A percentile compares a stretch with the other conserved stretches of the same genome.
Evolutionary conservation across 2,888 invertebrate genomes (phyloP).

Genomic region (Clostera curtula): DNA sequence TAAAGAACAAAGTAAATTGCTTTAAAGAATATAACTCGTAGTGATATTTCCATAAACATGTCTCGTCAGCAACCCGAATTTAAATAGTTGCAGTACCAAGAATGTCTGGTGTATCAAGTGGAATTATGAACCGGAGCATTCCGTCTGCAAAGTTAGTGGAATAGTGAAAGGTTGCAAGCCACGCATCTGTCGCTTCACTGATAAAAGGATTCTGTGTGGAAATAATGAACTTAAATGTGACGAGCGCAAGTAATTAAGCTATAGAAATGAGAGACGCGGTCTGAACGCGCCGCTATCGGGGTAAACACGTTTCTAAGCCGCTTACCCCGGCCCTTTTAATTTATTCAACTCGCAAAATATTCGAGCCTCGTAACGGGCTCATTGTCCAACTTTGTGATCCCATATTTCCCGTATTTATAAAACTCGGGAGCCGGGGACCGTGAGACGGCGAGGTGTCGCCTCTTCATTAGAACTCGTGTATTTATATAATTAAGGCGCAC

Average conservation of each 20-base stretch:
- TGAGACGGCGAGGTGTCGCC: constrained; percentile 34
- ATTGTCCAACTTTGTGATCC: constrained; percentile 50
- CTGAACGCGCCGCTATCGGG: constrained; percentile 11
- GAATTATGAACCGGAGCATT: constrained; percentile 11
- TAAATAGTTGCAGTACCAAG: constrained; percentile 7
- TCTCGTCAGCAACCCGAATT: constrained; percentile 3
- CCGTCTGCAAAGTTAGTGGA: constrained; percentile 7
- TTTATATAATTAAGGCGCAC: constrained; percentile 36
- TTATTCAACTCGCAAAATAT: constrained; percentile 42
- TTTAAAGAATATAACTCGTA: too few species aligned
- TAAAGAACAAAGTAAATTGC: too few species aligned
- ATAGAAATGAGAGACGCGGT: too few species aligned
- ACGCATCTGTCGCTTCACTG: constrained; percentile 8
- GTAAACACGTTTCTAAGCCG: constrained; percentile 15
- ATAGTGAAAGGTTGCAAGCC: constrained; percentile 12
- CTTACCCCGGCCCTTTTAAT: constrained; percentile 30
- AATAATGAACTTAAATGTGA: constrained; percentile 12
- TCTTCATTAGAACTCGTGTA: constrained; percentile 39
- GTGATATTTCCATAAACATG: too few species aligned
- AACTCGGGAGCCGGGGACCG: constrained; percentile 30
- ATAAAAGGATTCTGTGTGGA: constrained; percentile 11
- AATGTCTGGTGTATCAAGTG: constrained; percentile 12
- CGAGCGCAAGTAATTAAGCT: constrained; percentile 6
- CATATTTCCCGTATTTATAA: constrained; percentile 53
- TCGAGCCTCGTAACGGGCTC: constrained; percentile 43